These are phyloP conservation scores for Malurus elegans DNA, from an alignment of 2,113 vertebrate genomes.

Conservation along the genomic window DNA sequence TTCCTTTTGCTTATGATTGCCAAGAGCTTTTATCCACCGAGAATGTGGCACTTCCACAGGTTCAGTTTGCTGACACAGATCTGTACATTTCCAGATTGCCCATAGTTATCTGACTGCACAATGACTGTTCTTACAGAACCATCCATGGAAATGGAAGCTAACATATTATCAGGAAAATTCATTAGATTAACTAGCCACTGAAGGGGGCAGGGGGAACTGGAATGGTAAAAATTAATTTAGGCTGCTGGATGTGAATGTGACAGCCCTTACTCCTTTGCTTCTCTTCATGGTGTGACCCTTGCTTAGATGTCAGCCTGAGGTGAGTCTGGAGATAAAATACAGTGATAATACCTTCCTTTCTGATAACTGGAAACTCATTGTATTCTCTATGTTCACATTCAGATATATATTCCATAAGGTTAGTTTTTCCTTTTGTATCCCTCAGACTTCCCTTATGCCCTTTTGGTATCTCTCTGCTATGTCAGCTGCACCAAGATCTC, in stretches of 20 bases:
- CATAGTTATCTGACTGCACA: not conserved
- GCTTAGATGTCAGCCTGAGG: not conserved
- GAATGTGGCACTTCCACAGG: too few relatives aligned
- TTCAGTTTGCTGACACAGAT: not conserved
- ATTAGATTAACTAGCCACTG: not conserved
- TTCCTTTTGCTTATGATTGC: not conserved
- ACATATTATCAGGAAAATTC: not conserved
- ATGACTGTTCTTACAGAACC: not conserved
- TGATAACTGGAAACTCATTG: not conserved
- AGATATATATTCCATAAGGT: not conserved
- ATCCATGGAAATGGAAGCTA: not conserved
- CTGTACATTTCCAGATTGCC: not conserved
- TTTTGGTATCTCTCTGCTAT: not conserved
- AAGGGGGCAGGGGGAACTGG: fast-evolving
- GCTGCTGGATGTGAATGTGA: not conserved
- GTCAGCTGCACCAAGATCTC: not conserved
- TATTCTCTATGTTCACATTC: not conserved
- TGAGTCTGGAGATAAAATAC: not conserved
- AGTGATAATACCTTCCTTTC: not conserved
- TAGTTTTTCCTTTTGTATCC: not conserved
- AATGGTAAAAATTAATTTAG: not conserved
- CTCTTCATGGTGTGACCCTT: not conserved
- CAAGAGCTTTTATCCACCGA: not conserved
- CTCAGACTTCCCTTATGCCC: not conserved
- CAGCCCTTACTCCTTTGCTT: not conserved